Evolutionary conservation across 1,140 invertebrate genomes (phyloP).

Genomic region (Drosophila tropicalis): DNA sequence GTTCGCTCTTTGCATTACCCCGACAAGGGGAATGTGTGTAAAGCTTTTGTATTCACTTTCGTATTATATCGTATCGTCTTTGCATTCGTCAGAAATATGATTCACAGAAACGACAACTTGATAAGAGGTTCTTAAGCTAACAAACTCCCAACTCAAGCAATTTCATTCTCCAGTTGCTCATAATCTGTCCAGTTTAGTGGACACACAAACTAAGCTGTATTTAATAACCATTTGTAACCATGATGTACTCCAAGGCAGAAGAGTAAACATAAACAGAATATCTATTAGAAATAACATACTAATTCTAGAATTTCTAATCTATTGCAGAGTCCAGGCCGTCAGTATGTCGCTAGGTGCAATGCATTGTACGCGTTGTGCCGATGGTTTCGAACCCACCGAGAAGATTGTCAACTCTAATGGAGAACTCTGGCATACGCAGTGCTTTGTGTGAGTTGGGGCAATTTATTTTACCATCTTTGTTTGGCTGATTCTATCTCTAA

Average conservation of each 20-base stretch:
- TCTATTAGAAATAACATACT: background rate
- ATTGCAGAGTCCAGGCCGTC: slow-evolving; percentile 74
- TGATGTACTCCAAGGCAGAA: slow-evolving; percentile 76
- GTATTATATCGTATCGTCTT: slow-evolving; percentile 10
- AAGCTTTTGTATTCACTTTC: slow-evolving; percentile 48
- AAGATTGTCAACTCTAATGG: slow-evolving; percentile 99
- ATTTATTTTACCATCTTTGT: too few relatives aligned
- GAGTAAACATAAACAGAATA: slow-evolving; percentile 49
- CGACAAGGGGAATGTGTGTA: slow-evolving; percentile 55
- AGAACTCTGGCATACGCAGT: slow-evolving; percentile 99
- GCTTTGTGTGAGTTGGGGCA: slow-evolving; percentile 95
- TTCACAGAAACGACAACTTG: slow-evolving; percentile 56
- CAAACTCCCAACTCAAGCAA: slow-evolving; percentile 3
- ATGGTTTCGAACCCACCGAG: slow-evolving; percentile 97
- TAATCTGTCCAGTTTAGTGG: slow-evolving; percentile 32
- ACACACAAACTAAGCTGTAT: slow-evolving; percentile 14
- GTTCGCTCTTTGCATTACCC: slow-evolving; percentile 18
- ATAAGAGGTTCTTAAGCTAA: slow-evolving; percentile 41
- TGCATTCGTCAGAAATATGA: slow-evolving; percentile 66
- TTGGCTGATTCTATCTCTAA: background rate
- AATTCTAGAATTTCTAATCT: background rate
- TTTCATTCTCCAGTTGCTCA: slow-evolving; percentile 49
- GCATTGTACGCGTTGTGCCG: slow-evolving; percentile 96
- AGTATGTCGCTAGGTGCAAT: slow-evolving; percentile 93
- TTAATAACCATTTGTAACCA: slow-evolving; percentile 29